Conservation (phyloP, 2,888 invertebrate species). For the Hecatera dysodea region DNA sequence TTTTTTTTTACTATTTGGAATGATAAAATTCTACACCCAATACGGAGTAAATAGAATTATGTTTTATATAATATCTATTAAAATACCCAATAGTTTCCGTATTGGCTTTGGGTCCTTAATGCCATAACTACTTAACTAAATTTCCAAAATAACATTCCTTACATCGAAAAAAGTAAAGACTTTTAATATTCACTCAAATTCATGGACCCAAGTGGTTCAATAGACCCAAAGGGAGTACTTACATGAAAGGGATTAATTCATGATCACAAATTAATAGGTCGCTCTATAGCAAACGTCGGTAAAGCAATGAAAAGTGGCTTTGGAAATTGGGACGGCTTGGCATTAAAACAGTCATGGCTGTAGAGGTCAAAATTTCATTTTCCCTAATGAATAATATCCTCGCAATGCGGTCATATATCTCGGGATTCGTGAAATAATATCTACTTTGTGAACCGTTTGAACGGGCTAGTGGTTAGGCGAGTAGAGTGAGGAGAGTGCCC, state of each 20-base stretch:
- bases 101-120: too few species aligned
- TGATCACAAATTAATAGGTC: constrained; percentile 64
- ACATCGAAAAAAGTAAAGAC: constrained; percentile 32
- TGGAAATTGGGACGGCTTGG: constrained; percentile 54
- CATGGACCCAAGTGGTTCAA: constrained; percentile 27
- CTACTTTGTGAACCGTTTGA: constrained; percentile 70
- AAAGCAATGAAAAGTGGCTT: constrained; percentile 61
- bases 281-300: constrained; percentile 53
- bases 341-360: constrained; percentile 58
- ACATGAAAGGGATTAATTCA: constrained; percentile 65
- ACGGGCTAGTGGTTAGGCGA: constrained; percentile 49
- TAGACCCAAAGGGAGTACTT: constrained; percentile 39
- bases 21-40: too few species aligned
- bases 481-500: constrained; percentile 44
- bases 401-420: constrained; percentile 83
- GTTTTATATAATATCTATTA: too few species aligned
- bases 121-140: too few species aligned
- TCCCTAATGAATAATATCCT: constrained; percentile 85
- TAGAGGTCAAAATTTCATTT: constrained; percentile 83
- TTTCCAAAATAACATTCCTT: constrained; percentile 21
- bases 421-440: constrained; percentile 79
- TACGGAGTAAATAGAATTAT: too few species aligned
- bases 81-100: too few species aligned
- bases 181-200: constrained; percentile 15
- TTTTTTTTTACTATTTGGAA: too few species aligned